Evolutionary conservation across 2,888 invertebrate species (phyloP), one percentile per base, ranked within the genome.

Genomic region (Hipparchia semele): DNA sequence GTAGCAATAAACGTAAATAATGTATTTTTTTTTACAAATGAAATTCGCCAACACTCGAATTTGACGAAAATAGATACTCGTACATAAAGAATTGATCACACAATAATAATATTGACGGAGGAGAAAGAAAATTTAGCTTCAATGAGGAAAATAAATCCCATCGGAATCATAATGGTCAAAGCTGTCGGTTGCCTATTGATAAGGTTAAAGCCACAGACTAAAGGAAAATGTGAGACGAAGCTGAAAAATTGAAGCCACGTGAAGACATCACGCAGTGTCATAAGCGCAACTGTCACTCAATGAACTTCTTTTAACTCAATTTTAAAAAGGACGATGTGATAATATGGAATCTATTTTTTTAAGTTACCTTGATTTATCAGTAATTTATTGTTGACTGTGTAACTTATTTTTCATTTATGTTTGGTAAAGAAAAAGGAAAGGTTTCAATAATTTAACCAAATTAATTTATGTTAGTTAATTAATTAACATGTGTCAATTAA

Each of bases 171-270:
- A 68, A 65, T 60, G 51, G 68, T 71, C 68, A 60, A 64, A 66
- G 46, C 12, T 23, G 49, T 61, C 62, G 68, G 68, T 64, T 68
- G 65, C 67, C 56, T 65, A 53, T 58, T 39, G 71, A 74, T 71
- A 74, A 74, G 60, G 68, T 71, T 73, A 68, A 71, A 51, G 54
- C 39, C 46, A 23, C 49, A 62, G 62, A 62, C 62, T 62, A 9
- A 49, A 9, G 4, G 7, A 62, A 62, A 49, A 5, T 8, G 1
- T 1, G 49, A 45, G 60, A 60, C 60, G 6, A 12, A 60, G 45
- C 45, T 39, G 33, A n/a, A 4, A 60, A 60, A 60, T 45, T 5
- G 5, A 49, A 49, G 8, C 6, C 8, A 49, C 3, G 7, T 49
- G 6, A 49, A 49, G 49, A 8, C 6, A 8, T 7, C 49, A 6